These are phyloP conservation scores for Procambarus virginalis DNA, from an alignment of 1,140 invertebrate species.

Conservation along the genomic window DNA sequence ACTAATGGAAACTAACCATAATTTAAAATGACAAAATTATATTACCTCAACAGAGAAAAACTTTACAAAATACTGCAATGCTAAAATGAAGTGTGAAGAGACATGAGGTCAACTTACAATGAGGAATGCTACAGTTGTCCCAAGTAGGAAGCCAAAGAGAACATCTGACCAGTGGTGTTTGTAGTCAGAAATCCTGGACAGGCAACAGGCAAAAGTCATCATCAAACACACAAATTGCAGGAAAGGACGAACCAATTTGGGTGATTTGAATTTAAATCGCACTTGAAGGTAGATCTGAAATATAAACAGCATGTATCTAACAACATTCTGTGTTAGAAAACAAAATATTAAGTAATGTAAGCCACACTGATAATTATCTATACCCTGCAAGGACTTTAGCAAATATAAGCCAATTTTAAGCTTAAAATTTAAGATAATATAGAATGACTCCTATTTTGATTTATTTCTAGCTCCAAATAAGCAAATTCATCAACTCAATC, in stretches of 20 bases:
- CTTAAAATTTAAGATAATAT: no score
- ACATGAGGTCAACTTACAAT: constrained; percentile 71
- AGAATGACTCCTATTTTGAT: no score
- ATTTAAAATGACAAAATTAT: background rate
- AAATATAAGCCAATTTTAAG: no score
- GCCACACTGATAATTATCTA: no score
- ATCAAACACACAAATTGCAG: constrained; percentile 74
- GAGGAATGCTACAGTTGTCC: constrained; percentile 75
- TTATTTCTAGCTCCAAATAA: no score
- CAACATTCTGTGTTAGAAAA: no score
- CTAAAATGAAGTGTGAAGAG: background rate
- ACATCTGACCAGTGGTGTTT: constrained; percentile 81
- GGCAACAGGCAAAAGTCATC: constrained; percentile 73
- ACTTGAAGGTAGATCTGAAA: constrained; percentile 77
- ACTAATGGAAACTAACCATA: background rate
- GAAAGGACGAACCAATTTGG: constrained; percentile 73
- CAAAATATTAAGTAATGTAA: no score
- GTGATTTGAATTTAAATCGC: constrained; percentile 71
- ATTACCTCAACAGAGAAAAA: background rate
- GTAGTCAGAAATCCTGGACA: constrained; percentile 78
- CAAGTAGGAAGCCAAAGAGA: constrained; percentile 77
- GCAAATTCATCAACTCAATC: no score
- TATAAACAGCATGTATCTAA: background rate
- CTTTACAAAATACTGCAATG: background rate
- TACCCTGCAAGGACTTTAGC: no score